These are phyloP conservation scores for Geopemphigus sp. DNA, from an alignment of 1,140 invertebrate genomes.

Conservation along the genomic window DNA sequence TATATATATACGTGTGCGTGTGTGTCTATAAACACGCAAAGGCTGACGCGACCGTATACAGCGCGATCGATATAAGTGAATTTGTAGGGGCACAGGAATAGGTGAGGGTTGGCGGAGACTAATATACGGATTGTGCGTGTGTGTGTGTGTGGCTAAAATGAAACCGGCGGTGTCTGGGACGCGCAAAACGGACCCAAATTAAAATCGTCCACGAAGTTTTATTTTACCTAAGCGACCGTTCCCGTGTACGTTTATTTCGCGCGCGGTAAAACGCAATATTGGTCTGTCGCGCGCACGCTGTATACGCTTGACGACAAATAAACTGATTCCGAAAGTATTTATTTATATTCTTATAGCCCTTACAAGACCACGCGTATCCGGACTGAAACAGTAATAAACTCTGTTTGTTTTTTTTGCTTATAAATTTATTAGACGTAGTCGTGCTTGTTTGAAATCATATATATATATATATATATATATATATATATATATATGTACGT, in stretches of 20 bases:
- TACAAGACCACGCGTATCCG: not conserved
- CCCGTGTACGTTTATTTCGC: not conserved
- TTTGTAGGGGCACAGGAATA: not conserved
- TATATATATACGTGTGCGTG: too few species aligned
- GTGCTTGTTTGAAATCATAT: not conserved
- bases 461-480: too few species aligned
- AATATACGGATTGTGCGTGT: too few species aligned
- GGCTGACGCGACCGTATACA: not conserved
- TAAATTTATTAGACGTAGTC: not conserved
- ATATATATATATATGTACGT: too few species aligned
- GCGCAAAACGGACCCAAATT: not conserved
- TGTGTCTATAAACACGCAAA: not conserved
- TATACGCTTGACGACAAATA: not conserved
- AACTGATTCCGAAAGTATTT: not conserved
- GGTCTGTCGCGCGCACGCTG: not conserved
- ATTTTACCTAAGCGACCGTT: not conserved
- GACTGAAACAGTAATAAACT: not conserved
- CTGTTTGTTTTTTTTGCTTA: not conserved
- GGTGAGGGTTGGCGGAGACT: too few species aligned
- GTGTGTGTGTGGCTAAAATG: too few species aligned
- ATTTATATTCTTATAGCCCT: not conserved
- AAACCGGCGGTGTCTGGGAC: not conserved
- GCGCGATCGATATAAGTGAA: constrained; percentile 23
- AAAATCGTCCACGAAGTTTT: constrained; percentile 5
- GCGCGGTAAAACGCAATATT: not conserved